Percentiles rank a stretch among this genome's conserved stretches.
Conservation (phyloP, 2,888 invertebrate genomes). For the Cremastinae sp. region DNA sequence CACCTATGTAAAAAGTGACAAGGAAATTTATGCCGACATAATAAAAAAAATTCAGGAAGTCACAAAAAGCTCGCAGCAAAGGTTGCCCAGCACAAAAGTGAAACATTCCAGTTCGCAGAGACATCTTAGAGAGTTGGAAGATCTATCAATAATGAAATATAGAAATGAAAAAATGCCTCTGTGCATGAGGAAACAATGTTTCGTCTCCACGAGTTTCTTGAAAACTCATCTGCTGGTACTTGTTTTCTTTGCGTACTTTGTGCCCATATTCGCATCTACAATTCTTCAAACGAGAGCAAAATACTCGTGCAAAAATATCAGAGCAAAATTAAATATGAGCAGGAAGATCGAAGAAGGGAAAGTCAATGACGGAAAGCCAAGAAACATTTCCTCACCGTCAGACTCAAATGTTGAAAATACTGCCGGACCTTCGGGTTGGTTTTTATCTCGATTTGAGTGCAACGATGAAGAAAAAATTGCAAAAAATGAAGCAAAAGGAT, state of each 20-base stretch:
- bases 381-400: neutral
- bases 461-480: constrained; percentile 22
- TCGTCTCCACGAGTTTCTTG: constrained; percentile 70
- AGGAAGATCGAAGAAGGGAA: neutral
- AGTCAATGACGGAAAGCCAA: neutral
- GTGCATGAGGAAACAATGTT: constrained; percentile 67
- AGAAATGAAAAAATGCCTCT: constrained; percentile 10
- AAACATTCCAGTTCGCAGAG: constrained; percentile 19
- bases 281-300: constrained; percentile 61
- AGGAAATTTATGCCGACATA: constrained; percentile 69
- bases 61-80: constrained; percentile 40
- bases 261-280: constrained; percentile 68
- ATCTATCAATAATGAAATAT: constrained; percentile 14
- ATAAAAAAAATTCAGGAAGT: constrained; percentile 68
- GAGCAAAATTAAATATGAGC: constrained; percentile 60
- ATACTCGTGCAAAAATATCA: constrained; percentile 57
- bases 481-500: neutral
- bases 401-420: neutral
- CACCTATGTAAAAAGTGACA: constrained; percentile 51
- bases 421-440: constrained; percentile 42
- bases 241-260: constrained; percentile 71
- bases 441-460: constrained; percentile 10
- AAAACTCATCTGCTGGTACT: constrained; percentile 72
- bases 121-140: constrained; percentile 18
- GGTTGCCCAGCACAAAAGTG: constrained; percentile 8